Evolutionary conservation across 2,888 invertebrate species (phyloP).

Genomic region (Candidula unifasciata): DNA sequence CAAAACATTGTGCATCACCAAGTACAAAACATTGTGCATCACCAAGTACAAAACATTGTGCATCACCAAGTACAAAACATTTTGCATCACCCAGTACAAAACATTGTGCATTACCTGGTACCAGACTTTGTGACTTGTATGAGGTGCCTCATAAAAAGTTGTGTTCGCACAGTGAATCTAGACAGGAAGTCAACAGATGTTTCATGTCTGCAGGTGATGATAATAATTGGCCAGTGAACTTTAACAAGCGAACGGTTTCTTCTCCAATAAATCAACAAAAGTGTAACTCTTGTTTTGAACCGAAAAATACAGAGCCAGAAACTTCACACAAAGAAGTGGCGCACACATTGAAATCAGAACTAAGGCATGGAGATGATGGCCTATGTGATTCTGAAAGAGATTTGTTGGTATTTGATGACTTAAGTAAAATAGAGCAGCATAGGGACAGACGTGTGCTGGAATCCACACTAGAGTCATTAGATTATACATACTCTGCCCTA

Average conservation of each 20-base stretch:
- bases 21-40: too few species aligned
- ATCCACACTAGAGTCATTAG: background rate
- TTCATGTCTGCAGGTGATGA: background rate
- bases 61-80: too few species aligned
- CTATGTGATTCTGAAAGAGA: too few species aligned
- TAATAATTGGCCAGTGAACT: background rate
- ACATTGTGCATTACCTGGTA: background rate
- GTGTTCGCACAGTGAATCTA: constrained; percentile 11
- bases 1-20: background rate
- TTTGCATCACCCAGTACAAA: too few species aligned
- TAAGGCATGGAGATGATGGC: background rate
- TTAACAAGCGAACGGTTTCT: background rate
- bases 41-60: too few species aligned
- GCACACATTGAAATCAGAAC: background rate
- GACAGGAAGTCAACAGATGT: background rate
- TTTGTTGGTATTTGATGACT: background rate
- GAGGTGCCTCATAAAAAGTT: constrained; percentile 48
- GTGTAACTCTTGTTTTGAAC: background rate
- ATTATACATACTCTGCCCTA: constrained; percentile 44
- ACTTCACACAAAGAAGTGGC: constrained; percentile 26
- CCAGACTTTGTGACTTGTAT: constrained; percentile 25
- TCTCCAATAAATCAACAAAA: background rate
- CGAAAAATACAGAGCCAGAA: constrained; percentile 48
- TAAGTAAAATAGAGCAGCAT: background rate
- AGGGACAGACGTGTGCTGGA: background rate